Conservation (phyloP, 1,140 invertebrate genomes). For the Caenorhabditis elegans region DNA sequence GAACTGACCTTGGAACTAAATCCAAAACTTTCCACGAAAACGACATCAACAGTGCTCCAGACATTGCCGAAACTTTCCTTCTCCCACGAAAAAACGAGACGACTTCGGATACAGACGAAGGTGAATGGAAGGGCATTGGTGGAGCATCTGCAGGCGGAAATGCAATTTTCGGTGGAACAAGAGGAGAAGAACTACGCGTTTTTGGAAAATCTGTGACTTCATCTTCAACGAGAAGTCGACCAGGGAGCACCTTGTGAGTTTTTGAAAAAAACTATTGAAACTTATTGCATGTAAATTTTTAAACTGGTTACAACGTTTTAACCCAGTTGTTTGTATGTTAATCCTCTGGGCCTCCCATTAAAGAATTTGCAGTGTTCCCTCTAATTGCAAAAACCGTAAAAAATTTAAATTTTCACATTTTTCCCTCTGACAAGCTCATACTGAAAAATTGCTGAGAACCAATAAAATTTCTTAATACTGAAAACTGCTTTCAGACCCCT, state of each 20-base stretch:
- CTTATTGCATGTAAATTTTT: not conserved
- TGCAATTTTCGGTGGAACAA: not conserved
- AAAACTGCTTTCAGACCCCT: not conserved
- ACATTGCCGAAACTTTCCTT: not conserved
- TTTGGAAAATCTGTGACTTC: not conserved
- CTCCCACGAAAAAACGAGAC: not conserved
- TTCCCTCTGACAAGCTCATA: too few relatives aligned
- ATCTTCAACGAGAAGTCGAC: not conserved
- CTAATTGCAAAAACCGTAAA: too few relatives aligned
- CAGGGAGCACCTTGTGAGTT: not conserved
- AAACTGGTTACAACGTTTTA: not conserved
- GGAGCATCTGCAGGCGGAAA: not conserved
- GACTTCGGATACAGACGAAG: not conserved
- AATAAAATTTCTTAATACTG: too few relatives aligned
- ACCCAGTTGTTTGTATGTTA: too few relatives aligned
- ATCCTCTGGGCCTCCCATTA: too few relatives aligned
- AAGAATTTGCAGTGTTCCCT: too few relatives aligned
- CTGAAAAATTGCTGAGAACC: too few relatives aligned
- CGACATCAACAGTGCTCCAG: not conserved
- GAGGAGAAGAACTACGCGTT: slow-evolving; percentile 13
- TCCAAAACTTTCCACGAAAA: not conserved
- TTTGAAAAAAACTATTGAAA: not conserved
- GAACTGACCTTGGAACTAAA: not conserved
- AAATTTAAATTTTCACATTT: too few relatives aligned
- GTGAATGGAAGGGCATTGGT: not conserved